Percentiles rank a stretch among this genome's conserved stretches.
Conservation (phyloP, 2,113 vertebrate species). For the Columba janthina region DNA sequence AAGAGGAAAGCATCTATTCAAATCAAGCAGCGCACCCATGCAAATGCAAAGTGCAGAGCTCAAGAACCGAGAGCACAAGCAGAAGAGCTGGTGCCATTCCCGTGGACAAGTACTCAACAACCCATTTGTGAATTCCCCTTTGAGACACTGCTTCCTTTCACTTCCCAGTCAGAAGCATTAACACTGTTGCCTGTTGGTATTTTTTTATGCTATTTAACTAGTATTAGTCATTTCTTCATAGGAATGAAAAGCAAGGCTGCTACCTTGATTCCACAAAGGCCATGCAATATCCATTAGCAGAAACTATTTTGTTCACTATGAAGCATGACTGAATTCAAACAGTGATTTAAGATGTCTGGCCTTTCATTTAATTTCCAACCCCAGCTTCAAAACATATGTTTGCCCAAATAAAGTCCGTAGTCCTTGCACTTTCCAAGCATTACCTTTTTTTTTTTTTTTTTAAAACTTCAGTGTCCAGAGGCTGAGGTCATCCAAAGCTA, state of each 20-base stretch:
- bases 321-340: not conserved
- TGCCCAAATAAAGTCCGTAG: not conserved
- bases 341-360: not conserved
- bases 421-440: not conserved
- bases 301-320: not conserved
- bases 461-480: not conserved
- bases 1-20: not conserved
- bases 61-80: not conserved
- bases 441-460: not conserved
- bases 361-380: not conserved
- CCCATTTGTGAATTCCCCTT: not conserved
- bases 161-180: not conserved
- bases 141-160: not conserved
- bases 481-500: not conserved
- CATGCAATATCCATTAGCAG: not conserved
- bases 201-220: not conserved
- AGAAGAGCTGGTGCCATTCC: not conserved
- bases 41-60: not conserved
- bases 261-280: not conserved
- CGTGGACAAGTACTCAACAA: too few relatives aligned
- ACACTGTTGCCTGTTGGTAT: not conserved
- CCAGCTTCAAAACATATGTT: not conserved
- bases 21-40: not conserved
- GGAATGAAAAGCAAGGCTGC: not conserved
- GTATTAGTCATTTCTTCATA: not conserved